Evolutionary conservation across 2,797 vertebrate genomes (phyloP).

Genomic region (Xenentodon cancila): DNA sequence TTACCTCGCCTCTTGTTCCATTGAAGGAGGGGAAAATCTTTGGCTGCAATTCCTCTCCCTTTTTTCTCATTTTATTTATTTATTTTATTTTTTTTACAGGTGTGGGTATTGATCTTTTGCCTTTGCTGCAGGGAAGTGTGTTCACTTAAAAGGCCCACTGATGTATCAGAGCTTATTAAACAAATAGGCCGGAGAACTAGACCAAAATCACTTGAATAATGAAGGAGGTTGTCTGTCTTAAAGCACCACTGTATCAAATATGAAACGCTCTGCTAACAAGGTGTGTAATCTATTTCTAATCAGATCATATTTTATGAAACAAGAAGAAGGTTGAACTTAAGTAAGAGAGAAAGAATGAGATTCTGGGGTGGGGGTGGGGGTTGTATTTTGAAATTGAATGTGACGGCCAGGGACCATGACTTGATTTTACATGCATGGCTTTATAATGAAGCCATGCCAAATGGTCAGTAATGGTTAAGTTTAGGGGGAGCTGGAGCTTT

Average conservation of each 20-base stretch:
- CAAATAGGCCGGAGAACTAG: conserved; percentile 77
- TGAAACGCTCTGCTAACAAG: conserved; percentile 77
- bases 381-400: conserved; percentile 78
- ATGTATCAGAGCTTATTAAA: conserved; percentile 75
- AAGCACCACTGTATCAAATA: conserved; percentile 68
- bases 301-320: conserved; percentile 80
- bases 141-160: conserved; percentile 71
- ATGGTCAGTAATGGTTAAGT: conserved; percentile 77
- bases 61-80: conserved; percentile 9
- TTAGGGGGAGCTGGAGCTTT: conserved; percentile 55
- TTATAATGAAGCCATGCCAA: conserved; percentile 75
- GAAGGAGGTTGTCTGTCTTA: conserved; percentile 54
- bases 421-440: conserved; percentile 75
- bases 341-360: conserved; percentile 61
- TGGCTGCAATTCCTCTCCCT: background rate
- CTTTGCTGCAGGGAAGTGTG: conserved; percentile 68
- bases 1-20: conserved; percentile 23
- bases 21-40: too few relatives aligned
- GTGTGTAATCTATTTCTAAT: conserved; percentile 81
- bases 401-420: conserved; percentile 70
- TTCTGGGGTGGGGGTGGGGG: conserved; percentile 23
- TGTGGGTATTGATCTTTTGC: conserved; percentile 74
- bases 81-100: conserved; percentile 44
- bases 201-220: conserved; percentile 71
- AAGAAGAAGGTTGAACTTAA: conserved; percentile 68